Evolutionary conservation across 2,797 vertebrate species (phyloP), one percentile per base, ranked within the genome.

Genomic region (Tokudaia tokunoshimensis): DNA sequence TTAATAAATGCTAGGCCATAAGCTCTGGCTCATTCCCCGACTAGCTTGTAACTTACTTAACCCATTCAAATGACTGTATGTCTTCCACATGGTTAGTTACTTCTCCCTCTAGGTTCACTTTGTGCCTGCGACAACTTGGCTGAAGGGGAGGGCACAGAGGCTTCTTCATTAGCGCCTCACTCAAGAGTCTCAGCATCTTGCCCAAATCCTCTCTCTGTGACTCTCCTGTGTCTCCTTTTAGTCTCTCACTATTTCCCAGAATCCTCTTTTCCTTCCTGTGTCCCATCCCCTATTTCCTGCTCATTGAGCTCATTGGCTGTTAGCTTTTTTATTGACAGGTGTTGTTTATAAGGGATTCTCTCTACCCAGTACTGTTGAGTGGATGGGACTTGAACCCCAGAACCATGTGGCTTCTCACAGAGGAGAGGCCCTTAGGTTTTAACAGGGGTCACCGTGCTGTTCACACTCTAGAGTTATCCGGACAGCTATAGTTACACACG

Each of bases 401-500:
- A 29, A n/a, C 37, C 29, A 55, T 12, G 13, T 0, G 1, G n/a
- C 15, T 17, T 20, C 22, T 44, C 15, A 24, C 9, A 0, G 0
- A 31, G 24, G 61, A 79, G 59, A 9, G 0, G 13, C 59, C 47
- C 34, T 41, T 13, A 34, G 76, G 9, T 10, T 14, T 4, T 47
- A 0, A 78, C 34, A 12, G 61, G 41, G n/a, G 20, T 1, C 72
- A 6, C 15, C 0, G 0, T 19, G 3, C 24, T 1, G 1, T 31
- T 80, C 52, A 14, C 0, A 1, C 67, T 57, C 1, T 14, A 24
- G 52, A 55, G 92, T 94, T 96, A 78, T 89, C 97, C 93, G 0
- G 1, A 92, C 81, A 92, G 52, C 96, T 96, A 41, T 8, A 81
- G 37, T 89, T 86, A 89, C 44, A 83, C 63, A 91, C 87, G 91